phyloP scores from a whole-genome alignment of 1,140 invertebrate species.

The Formica selysi region DNA sequence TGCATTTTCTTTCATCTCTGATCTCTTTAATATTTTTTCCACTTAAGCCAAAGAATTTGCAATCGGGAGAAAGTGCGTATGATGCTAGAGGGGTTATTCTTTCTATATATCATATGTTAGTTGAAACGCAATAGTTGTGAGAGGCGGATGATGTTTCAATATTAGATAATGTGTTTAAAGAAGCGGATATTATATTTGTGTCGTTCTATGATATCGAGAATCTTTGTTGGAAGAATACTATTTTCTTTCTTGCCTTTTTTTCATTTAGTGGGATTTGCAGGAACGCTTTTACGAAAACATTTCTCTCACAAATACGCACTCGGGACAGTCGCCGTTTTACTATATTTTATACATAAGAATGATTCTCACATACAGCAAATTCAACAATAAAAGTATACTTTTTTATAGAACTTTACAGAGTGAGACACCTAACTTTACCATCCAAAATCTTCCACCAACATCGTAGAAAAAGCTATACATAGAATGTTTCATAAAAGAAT shows the following conservation, averaged over 20 bases:
- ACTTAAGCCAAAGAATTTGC: not conserved
- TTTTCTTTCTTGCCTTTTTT: constrained; percentile 17
- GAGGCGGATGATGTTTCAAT: constrained; percentile 35
- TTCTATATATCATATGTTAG: constrained; percentile 22
- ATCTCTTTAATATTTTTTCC: constrained; percentile 4
- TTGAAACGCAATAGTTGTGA: constrained; percentile 49
- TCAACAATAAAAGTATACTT: constrained; percentile 44
- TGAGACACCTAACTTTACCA: constrained; percentile 48
- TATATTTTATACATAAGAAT: constrained; percentile 58
- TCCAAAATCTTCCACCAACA: constrained; percentile 7
- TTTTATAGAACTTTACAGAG: constrained; percentile 32
- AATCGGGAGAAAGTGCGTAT: not conserved
- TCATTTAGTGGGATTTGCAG: constrained; percentile 26
- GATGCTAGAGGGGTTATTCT: constrained; percentile 11
- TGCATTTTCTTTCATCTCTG: not conserved
- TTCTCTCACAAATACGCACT: constrained; percentile 45
- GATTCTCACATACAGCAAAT: constrained; percentile 32
- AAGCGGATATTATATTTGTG: constrained; percentile 47
- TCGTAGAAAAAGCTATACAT: not conserved
- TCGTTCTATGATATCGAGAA: constrained; percentile 10
- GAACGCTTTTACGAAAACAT: constrained; percentile 47
- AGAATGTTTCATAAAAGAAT: constrained; percentile 6
- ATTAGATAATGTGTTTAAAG: constrained; percentile 42
- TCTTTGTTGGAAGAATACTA: constrained; percentile 51
- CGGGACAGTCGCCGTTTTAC: constrained; percentile 48